Evolutionary conservation across 2,797 vertebrate species (phyloP), one percentile per base, ranked within the genome.

Genomic region (Peromyscus attwateri): DNA sequence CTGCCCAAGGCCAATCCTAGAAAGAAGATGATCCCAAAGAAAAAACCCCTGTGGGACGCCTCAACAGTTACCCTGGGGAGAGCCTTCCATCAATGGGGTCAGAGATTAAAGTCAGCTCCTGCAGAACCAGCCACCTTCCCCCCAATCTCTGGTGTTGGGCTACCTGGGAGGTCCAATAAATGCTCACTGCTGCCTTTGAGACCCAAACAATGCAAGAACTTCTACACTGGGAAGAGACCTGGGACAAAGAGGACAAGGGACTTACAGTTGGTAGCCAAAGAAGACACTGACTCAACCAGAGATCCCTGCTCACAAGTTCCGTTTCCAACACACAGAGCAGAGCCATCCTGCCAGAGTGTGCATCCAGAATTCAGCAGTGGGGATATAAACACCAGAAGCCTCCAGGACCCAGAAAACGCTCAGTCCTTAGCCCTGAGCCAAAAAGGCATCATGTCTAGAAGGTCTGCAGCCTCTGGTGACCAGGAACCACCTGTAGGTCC

Each of bases 141-240:
- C 11, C 37, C 64, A 29, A 7, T 96, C 19, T 23, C 27, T 17
- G 66, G 85, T 14, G 25, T 94, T 23, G 75, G 88, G 12, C 60
- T 90, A 23, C 43, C 34, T 0, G 60, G 14, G 43, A 88, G 4
- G 9, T 25, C 60, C 71, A 85, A 77, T 31, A 90, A 8, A 23
- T 12, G 31, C 5, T n/a, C 94, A 19, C 55, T 29, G 31, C 13
- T 43, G n/a, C 49, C 40, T 70, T 27, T 0, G 34, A 73, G 55
- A 81, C 13, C 82, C 49, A 95, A 82, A 88, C 64, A 25, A 43
- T 79, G 31, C 88, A 90, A 79, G 75, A 90, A 90, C 88, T 55
- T 16, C 5, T 1, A 34, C 4, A 12, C 83, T 21, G 60, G 60
- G 12, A 91, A 82, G 21, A 94, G 80, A 84, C 21, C 76, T 14